Percentiles rank a stretch among this genome's conserved stretches.
Evolutionary conservation across 2,888 invertebrate species (phyloP).

Genomic region (Embidobia sp.): DNA sequence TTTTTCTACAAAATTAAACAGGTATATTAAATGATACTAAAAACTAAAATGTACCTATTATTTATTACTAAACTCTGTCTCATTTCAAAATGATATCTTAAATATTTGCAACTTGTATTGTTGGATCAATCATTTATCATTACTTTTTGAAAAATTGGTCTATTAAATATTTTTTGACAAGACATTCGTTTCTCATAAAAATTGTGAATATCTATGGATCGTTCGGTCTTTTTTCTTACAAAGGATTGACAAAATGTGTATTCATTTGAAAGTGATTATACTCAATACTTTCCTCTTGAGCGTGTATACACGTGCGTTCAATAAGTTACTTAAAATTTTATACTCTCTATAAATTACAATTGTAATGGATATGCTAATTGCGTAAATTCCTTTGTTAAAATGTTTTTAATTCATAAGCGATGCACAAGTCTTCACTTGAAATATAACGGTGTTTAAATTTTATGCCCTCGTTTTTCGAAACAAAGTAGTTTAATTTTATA

Average conservation of each 20-base stretch:
- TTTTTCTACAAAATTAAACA: too few species aligned
- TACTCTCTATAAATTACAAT: slow-evolving; percentile 61
- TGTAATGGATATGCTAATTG: slow-evolving; percentile 62
- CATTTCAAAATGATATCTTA: too few species aligned
- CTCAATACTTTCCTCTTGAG: slow-evolving; percentile 43
- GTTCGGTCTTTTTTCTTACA: slow-evolving; percentile 36
- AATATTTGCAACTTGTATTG: too few species aligned
- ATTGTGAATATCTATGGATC: slow-evolving; percentile 50
- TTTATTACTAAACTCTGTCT: too few species aligned
- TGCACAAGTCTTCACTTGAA: slow-evolving; percentile 42
- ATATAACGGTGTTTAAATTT: slow-evolving; percentile 42
- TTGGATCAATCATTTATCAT: slow-evolving; percentile 48
- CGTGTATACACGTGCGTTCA: slow-evolving; percentile 35
- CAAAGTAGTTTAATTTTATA: slow-evolving; percentile 28
- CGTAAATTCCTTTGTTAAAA: slow-evolving; percentile 60
- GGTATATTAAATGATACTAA: too few species aligned
- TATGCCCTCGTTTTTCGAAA: slow-evolving; percentile 16
- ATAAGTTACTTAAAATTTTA: slow-evolving; percentile 60
- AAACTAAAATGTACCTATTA: too few species aligned
- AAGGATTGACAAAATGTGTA: slow-evolving; percentile 58
- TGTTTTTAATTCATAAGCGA: slow-evolving; percentile 45
- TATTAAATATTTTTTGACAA: slow-evolving; percentile 43
- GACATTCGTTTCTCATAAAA: slow-evolving; percentile 41
- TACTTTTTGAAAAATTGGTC: slow-evolving; percentile 41
- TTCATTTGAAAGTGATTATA: slow-evolving; percentile 64